These are phyloP conservation scores for Aricia artaxerxes DNA, from an alignment of 2,888 invertebrate genomes.

Conservation along the genomic window DNA sequence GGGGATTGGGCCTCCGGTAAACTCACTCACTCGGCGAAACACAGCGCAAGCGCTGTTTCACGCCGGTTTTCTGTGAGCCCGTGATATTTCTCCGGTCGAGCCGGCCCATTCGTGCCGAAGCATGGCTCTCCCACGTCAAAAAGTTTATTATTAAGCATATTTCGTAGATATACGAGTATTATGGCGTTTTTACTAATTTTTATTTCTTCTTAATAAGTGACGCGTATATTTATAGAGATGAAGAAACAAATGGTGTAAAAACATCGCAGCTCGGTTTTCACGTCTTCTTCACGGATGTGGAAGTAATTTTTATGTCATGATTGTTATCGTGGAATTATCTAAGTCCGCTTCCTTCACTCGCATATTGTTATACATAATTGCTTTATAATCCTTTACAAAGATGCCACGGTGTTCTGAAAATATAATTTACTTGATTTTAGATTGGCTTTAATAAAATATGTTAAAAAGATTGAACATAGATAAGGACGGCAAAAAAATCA, in stretches of 20 bases:
- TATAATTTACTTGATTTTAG: background rate
- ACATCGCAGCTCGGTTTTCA: constrained; percentile 20
- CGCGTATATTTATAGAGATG: background rate
- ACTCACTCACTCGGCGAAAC: no score
- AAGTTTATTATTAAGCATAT: background rate
- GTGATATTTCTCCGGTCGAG: no score
- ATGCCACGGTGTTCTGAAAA: background rate
- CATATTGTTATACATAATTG: constrained; percentile 23
- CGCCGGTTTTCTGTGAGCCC: no score
- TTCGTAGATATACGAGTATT: background rate
- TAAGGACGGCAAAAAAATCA: background rate
- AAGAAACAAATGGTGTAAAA: constrained; percentile 19
- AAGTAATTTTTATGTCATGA: constrained; percentile 55
- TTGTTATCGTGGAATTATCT: constrained; percentile 52
- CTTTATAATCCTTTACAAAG: constrained; percentile 1
- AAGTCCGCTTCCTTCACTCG: constrained; percentile 50
- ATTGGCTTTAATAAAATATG: no score
- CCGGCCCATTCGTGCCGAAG: no score
- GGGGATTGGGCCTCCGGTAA: no score
- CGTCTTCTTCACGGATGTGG: constrained; percentile 40
- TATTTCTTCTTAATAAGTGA: background rate
- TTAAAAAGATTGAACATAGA: background rate
- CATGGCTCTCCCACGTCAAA: no score
- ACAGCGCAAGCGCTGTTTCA: no score
- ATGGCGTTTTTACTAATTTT: background rate